Conservation (phyloP, 2,888 invertebrate genomes). For the Tenthredo amoena region DNA sequence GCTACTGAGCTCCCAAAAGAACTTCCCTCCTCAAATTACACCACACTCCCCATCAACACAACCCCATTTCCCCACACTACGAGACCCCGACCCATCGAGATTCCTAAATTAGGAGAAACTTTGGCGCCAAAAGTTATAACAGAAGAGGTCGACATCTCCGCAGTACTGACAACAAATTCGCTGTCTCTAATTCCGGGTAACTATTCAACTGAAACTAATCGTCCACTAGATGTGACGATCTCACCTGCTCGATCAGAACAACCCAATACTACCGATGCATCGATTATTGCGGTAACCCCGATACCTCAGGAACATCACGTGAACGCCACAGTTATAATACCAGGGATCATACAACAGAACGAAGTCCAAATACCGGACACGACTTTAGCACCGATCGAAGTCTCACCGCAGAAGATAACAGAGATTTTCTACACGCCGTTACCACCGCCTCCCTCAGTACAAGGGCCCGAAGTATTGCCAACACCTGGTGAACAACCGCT, state of each 20-base stretch:
- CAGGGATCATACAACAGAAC: neutral
- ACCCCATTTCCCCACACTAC: neutral
- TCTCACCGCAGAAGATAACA: neutral
- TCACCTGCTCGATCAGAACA: neutral
- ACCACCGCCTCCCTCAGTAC: slow-evolving; percentile 36
- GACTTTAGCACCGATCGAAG: neutral
- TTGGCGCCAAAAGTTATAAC: neutral
- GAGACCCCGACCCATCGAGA: neutral
- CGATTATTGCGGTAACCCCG: neutral
- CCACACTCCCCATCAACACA: neutral
- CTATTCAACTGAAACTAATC: neutral
- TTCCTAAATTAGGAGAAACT: neutral
- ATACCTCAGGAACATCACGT: neutral
- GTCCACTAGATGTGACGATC: neutral
- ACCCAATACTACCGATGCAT: neutral
- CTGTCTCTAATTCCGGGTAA: neutral
- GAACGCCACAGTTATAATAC: neutral
- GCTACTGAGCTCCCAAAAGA: neutral
- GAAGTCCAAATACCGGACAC: neutral
- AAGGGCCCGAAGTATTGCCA: slow-evolving; percentile 27
- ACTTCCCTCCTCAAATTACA: neutral
- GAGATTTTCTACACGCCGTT: slow-evolving; percentile 9
- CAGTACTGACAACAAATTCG: neutral
- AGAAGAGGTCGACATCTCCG: neutral
- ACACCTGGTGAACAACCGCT: slow-evolving; percentile 39